Conservation (phyloP, 2,888 invertebrate genomes). For the Eristalis pertinax region DNA sequence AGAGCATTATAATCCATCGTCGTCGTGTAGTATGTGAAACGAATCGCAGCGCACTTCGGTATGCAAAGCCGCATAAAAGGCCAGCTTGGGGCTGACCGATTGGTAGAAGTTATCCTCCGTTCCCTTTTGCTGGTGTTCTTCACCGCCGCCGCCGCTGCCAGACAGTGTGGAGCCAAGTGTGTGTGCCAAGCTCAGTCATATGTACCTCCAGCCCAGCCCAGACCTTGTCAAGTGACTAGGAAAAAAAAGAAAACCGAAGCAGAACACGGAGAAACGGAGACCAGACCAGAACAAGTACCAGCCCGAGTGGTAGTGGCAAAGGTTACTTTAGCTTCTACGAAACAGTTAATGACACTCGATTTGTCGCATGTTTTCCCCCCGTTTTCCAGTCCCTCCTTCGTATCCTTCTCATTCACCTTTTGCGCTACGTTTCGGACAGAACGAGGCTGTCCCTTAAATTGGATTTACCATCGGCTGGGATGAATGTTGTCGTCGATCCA, state of each 20-base stretch:
- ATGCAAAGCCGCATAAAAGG: slow-evolving; percentile 59
- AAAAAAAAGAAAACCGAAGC: slow-evolving; percentile 6
- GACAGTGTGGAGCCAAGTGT: slow-evolving; percentile 67
- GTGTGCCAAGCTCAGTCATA: slow-evolving; percentile 10
- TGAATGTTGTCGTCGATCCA: slow-evolving; percentile 29
- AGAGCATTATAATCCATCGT: slow-evolving; percentile 63
- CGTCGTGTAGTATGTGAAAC: slow-evolving; percentile 31
- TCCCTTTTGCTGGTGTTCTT: slow-evolving; percentile 35
- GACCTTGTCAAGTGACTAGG: slow-evolving; percentile 59
- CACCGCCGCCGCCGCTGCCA: slow-evolving; percentile 39
- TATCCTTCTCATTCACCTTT: slow-evolving; percentile 16
- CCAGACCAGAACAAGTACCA: slow-evolving; percentile 5
- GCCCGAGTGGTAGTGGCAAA: slow-evolving; percentile 49
- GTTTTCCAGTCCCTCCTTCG: slow-evolving; percentile 25
- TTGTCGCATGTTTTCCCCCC: slow-evolving; percentile 18
- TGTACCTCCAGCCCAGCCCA: slow-evolving; percentile 23
- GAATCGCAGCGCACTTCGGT: slow-evolving; percentile 17
- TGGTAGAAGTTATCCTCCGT: slow-evolving; percentile 39
- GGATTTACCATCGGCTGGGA: slow-evolving; percentile 52
- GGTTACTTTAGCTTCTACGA: slow-evolving; percentile 61
- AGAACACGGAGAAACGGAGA: background rate
- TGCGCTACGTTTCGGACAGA: background rate
- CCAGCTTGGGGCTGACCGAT: slow-evolving; percentile 58
- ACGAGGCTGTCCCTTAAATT: slow-evolving; percentile 56
- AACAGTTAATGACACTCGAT: slow-evolving; percentile 65